Percentiles rank a stretch among this genome's conserved stretches.
Conservation (phyloP, 2,113 vertebrate species). For the Myrmecobius fasciatus region DNA sequence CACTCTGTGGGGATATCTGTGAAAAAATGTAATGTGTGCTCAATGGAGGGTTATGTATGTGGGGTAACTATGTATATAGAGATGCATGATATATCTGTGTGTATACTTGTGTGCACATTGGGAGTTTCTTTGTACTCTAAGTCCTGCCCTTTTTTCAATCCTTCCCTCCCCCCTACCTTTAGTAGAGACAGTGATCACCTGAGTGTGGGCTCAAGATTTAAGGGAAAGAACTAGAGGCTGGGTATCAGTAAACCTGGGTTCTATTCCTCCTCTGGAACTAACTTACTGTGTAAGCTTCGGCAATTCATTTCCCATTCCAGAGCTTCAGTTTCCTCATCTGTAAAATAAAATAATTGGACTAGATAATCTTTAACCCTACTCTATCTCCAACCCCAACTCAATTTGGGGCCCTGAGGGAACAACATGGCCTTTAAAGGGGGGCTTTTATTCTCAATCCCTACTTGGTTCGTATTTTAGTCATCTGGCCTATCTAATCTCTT, state of each 20-base stretch:
- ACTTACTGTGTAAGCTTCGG: slow-evolving; percentile 70
- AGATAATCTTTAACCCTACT: neutral
- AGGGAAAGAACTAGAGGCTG: slow-evolving; percentile 10
- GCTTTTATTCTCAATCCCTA: neutral
- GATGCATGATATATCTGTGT: neutral
- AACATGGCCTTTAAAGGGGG: neutral
- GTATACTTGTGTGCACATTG: neutral
- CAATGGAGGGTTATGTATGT: neutral
- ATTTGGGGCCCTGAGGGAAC: neutral
- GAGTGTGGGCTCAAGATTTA: neutral
- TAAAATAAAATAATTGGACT: neutral
- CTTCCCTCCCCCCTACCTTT: neutral
- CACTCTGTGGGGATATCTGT: neutral
- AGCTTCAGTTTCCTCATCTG: neutral
- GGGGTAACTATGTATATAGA: neutral
- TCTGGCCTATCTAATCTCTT: neutral
- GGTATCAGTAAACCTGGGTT: neutral
- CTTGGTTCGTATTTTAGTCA: neutral
- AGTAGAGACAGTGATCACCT: neutral
- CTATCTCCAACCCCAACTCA: neutral
- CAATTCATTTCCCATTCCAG: neutral
- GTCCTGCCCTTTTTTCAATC: neutral
- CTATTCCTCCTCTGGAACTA: neutral
- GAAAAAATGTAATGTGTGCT: neutral
- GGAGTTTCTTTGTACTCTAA: neutral